phyloP scores from a whole-genome alignment of 2,113 vertebrate genomes.

The Xerus inauris region DNA sequence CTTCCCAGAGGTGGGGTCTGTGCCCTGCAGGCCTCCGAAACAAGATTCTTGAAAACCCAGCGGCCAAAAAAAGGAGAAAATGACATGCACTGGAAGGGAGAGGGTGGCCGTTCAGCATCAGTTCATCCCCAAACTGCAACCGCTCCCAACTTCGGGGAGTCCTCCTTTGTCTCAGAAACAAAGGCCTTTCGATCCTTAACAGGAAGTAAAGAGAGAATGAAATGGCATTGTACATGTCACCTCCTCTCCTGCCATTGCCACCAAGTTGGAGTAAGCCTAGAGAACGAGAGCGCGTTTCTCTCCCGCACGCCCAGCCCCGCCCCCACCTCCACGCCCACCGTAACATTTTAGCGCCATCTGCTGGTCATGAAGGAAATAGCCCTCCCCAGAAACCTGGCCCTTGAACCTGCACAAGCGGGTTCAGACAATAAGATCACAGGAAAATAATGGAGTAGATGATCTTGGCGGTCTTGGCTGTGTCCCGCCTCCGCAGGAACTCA shows the following conservation, averaged over 20 bases:
- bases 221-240: not conserved
- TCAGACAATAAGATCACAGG: not conserved
- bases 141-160: not conserved
- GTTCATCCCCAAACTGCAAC: not conserved
- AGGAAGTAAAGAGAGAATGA: constrained; percentile 33
- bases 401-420: not conserved
- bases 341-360: constrained; percentile 41
- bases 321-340: not conserved
- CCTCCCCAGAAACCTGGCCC: not conserved
- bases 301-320: not conserved
- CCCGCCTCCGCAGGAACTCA: not conserved
- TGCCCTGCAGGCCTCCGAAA: not conserved
- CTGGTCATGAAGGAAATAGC: not conserved
- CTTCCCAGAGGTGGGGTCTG: not conserved
- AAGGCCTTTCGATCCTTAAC: not conserved
- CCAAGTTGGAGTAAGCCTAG: not conserved
- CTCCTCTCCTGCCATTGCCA: not conserved
- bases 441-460: not conserved
- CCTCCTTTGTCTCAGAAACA: constrained; percentile 34
- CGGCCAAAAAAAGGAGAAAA: not conserved
- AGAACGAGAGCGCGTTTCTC: not conserved
- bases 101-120: not conserved
- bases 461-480: not conserved
- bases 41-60: not conserved
- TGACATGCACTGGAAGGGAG: not conserved